Evolutionary conservation across 2,113 vertebrate genomes (phyloP), one percentile per base, ranked within the genome.

Genomic region (Regulus satrapa): DNA sequence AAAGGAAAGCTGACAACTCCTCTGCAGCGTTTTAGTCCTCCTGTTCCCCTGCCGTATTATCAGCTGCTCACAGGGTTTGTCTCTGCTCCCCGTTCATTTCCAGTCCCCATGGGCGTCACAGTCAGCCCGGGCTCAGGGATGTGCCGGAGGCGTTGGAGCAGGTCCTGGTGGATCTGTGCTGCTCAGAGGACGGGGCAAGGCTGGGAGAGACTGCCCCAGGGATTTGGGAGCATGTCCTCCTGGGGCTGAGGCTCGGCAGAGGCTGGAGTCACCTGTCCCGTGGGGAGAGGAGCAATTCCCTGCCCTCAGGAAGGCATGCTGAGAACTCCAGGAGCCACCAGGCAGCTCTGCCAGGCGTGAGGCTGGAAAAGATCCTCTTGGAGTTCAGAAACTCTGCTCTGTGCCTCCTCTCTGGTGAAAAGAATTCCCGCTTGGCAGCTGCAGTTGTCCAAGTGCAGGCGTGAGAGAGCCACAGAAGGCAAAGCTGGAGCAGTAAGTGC

Each of bases 11-110:
- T 90, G 96, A 95, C 85, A 93, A 48, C 79, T 64, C 76, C 58
- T 73, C 59, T 32, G 72, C 88, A 49, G 68, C 61, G 73, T 92
- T 96, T 94, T 74, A 87, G 83, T 67, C 91, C 74, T 52, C 10
- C 83, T 34, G 38, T 9, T 84, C 52, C 77, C 51, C 59, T 49
- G 89, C 84, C 68, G 82, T 63, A 86, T 92, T 92, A 94, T 88
- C 93, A 95, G 78, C 84, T 63, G 79, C 87, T 72, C 8, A 10
- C 89, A 95, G 91, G 79, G 78, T 89, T 95, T 91, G 36, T 89
- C 62, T 90, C 58, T 89, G 7, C 28, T 26, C 14, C 64, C 75
- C 79, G 94, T 64, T 67, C 54, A 54, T 88, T 54, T 80, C 55
- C 91, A 67, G 68, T 81, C 55, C 85, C 90, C 28, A 4, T n/a